Evolutionary conservation across 2,888 invertebrate species (phyloP), one percentile per base, ranked within the genome.

Genomic region (Byasa hedistus): DNA sequence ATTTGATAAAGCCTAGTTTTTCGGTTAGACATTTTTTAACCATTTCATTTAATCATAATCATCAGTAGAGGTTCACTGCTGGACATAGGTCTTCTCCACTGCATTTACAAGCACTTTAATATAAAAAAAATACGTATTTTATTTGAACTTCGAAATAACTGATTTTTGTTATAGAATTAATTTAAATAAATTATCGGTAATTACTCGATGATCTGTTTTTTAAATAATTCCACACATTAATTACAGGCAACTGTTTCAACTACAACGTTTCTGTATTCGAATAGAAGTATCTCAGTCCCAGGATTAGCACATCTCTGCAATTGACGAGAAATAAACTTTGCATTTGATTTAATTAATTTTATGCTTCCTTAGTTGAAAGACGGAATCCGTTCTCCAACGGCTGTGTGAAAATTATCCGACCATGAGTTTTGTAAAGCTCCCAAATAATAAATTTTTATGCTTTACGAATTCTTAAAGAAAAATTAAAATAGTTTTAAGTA

Each of bases 271-370:
- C 44, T 44, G 44, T 44, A 44, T 27, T 48, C 8, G 23, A 39
- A 19, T 61, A 22, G n/a, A 24, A 44, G n/a, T 27, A 19, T 56
- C 48, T 21, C 21, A 51, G 36, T 27, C 15, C 19, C 54, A 0
- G 2, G 61, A 10, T 52, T 32, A 48, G 10, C 19, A 60, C 27
- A 27, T 54, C 36, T 32, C 64, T 64, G 64, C 64, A 64, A 64
- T 64, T 58, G 32, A 51, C 52, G 63, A 57, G 32, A 15, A 63
- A 52, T 57, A 57, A 64, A 36, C 64, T 64, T 57, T 57, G 64
- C 15, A 64, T 64, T 52, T 52, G 51, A 64, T 64, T 64, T 52
- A 58, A 64, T 58, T 58, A 64, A 64, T 58, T 58, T 64, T 58
- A 58, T 58, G 64, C 58, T 51, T 52, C 48, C 58, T 58, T 64